Percentiles rank a stretch among this genome's conserved stretches.
These are phyloP conservation scores for Cyanistes caeruleus DNA, from an alignment of 2,113 vertebrate genomes.

Conservation along the genomic window DNA sequence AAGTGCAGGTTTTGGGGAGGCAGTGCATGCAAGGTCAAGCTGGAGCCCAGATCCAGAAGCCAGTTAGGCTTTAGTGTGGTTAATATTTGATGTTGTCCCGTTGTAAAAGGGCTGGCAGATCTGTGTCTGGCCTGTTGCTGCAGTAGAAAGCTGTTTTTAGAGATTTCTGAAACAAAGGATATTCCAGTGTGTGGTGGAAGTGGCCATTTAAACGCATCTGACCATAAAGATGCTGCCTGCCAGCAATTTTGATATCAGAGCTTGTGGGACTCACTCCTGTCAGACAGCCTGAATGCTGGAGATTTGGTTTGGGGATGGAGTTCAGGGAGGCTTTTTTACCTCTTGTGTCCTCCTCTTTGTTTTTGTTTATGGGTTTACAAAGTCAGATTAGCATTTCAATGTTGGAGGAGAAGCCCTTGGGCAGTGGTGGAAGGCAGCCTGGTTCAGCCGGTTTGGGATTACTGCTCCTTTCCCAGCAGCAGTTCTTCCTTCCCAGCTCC, in stretches of 20 bases:
- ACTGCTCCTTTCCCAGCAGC: conserved; percentile 13
- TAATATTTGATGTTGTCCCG: not conserved
- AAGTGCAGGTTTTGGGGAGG: not conserved
- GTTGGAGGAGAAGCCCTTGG: conserved; percentile 48
- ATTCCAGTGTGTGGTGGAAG: not conserved
- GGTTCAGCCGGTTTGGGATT: conserved; percentile 41
- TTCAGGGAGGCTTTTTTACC: conserved; percentile 35
- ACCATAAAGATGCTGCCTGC: conserved; percentile 19
- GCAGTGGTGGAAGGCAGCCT: conserved; percentile 20
- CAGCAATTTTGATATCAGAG: not conserved
- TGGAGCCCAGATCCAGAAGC: not conserved
- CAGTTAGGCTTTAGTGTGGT: not conserved
- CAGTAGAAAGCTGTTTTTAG: not conserved
- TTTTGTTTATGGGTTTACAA: conserved; percentile 66
- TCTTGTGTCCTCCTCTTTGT: conserved; percentile 49
- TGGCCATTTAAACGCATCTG: conserved; percentile 43
- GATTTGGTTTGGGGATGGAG: not conserved
- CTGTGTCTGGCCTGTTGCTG: not conserved
- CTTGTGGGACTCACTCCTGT: not conserved
- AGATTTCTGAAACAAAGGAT: conserved; percentile 26
- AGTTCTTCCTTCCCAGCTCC: not conserved
- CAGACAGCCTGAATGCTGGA: not conserved
- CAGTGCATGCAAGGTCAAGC: not conserved
- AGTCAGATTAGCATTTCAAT: conserved; percentile 67
- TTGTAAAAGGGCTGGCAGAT: not conserved